These are phyloP conservation scores for Melanchra persicariae DNA, from an alignment of 2,888 invertebrate genomes.

Conservation along the genomic window DNA sequence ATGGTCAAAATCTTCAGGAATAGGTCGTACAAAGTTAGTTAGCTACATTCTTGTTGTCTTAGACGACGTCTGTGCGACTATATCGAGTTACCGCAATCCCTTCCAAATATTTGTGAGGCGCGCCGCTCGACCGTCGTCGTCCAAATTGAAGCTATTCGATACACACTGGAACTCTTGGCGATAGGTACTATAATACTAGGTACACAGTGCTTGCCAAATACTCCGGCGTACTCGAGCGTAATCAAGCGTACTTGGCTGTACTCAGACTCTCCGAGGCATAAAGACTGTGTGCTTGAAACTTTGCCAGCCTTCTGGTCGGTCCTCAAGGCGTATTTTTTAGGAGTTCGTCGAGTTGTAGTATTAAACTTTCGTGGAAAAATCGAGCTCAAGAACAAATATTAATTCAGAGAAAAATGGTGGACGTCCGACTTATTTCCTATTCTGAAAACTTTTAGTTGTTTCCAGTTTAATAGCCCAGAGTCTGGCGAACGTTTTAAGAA, in stretches of 20 bases:
- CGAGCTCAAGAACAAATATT: background rate
- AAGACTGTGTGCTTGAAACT: conserved; percentile 3
- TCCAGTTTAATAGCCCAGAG: background rate
- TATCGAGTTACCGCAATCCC: conserved; percentile 22
- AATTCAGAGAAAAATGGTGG: background rate
- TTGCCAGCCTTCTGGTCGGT: background rate
- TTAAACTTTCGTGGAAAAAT: conserved; percentile 1
- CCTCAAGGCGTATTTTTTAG: background rate
- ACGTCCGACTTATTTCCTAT: conserved; percentile 2
- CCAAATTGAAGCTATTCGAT: conserved; percentile 14
- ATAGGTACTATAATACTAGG: conserved; percentile 4
- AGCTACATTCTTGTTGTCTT: background rate
- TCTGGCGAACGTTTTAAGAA: background rate
- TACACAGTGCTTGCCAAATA: background rate
- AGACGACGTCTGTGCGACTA: background rate
- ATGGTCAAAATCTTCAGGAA: background rate
- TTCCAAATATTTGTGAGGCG: conserved; percentile 34
- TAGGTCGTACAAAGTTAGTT: background rate
- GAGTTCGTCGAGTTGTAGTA: background rate
- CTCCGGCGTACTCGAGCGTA: background rate
- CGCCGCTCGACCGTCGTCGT: conserved; percentile 7
- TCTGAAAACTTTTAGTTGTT: conserved; percentile 20
- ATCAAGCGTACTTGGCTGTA: background rate
- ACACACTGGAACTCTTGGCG: background rate
- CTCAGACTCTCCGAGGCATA: background rate